A percentile compares a stretch with the other conserved stretches of the same genome.
These are phyloP conservation scores for Petaurus breviceps DNA, from an alignment of 2,113 vertebrate species.

Conservation along the genomic window DNA sequence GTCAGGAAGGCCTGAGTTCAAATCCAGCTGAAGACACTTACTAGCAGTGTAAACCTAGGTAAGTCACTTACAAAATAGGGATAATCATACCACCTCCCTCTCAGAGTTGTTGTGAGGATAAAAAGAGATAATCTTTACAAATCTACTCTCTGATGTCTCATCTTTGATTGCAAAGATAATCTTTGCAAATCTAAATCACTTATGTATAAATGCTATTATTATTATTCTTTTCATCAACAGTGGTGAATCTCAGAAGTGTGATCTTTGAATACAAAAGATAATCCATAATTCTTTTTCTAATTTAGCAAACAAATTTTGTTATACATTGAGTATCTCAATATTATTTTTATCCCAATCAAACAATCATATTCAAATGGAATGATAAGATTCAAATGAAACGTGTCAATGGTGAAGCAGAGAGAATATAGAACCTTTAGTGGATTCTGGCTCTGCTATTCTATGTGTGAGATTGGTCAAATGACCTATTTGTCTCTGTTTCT, in stretches of 20 bases:
- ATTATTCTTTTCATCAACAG: background rate
- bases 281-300: conserved; percentile 46
- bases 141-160: background rate
- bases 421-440: no score
- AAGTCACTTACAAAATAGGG: background rate
- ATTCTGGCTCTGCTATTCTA: no score
- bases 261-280: conserved; percentile 21
- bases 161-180: background rate
- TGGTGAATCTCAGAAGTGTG: background rate
- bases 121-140: background rate
- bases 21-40: background rate
- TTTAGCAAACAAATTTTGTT: conserved; percentile 29
- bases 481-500: no score
- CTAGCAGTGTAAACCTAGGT: background rate
- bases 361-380: conserved; percentile 18
- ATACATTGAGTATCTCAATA: conserved; percentile 36
- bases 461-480: no score
- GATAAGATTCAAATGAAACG: conserved; percentile 16
- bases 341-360: conserved; percentile 64
- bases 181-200: background rate
- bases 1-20: background rate
- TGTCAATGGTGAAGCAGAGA: no score
- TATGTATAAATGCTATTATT: background rate
- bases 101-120: background rate
- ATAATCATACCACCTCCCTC: background rate